Evolutionary conservation across 2,888 invertebrate genomes (phyloP).

Genomic region (Eudasyphora cyanicolor): DNA sequence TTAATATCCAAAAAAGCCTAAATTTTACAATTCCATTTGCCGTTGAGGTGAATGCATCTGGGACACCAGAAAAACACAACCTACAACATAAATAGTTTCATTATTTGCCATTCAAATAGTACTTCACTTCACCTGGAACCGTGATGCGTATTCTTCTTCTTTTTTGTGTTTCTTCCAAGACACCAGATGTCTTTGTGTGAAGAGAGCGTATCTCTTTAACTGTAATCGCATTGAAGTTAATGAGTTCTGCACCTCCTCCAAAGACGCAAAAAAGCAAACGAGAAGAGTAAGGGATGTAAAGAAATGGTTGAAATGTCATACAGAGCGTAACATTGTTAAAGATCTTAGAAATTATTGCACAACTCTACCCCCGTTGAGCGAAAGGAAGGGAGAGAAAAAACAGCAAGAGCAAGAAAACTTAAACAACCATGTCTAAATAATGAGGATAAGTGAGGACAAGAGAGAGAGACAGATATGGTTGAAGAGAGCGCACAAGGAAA

Average conservation of each 20-base stretch:
- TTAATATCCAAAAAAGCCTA: too few relatives aligned
- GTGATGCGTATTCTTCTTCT: background rate
- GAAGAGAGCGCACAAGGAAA: too few relatives aligned
- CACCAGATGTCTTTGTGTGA: conserved; percentile 29
- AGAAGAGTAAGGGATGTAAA: background rate
- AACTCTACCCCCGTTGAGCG: background rate
- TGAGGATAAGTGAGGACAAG: background rate
- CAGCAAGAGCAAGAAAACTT: background rate
- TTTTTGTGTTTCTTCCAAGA: conserved; percentile 36
- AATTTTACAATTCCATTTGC: too few relatives aligned
- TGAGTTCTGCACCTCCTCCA: background rate
- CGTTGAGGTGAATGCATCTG: too few relatives aligned
- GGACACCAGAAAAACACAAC: too few relatives aligned
- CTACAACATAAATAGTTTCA: conserved; percentile 4
- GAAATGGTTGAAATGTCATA: background rate
- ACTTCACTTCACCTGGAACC: conserved; percentile 38
- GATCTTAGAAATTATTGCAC: conserved; percentile 24
- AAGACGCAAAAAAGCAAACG: too few relatives aligned
- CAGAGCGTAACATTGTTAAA: conserved; percentile 59
- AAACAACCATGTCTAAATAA: conserved; percentile 35
- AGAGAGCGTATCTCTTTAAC: conserved; percentile 26
- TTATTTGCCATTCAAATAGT: background rate
- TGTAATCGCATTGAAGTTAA: conserved; percentile 27
- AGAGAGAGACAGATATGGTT: too few relatives aligned
- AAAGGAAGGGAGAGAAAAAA: background rate